These are phyloP conservation scores for Pelobates fuscus DNA, from an alignment of 2,113 vertebrate species.

Conservation along the genomic window DNA sequence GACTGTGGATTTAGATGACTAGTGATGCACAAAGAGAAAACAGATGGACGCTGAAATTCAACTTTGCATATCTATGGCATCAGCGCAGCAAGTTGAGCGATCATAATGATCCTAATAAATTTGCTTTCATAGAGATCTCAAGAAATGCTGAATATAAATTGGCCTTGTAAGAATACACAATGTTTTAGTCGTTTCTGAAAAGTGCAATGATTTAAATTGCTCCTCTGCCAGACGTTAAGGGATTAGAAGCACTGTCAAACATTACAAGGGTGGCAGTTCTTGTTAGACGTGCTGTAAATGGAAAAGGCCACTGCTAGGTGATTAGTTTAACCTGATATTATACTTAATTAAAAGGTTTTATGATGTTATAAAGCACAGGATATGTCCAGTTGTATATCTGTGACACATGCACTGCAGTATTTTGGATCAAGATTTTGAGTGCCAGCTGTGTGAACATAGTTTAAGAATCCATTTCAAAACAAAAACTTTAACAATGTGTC, in stretches of 20 bases:
- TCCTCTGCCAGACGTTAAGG: conserved; percentile 16
- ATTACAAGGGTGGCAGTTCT: not conserved
- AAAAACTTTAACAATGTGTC: too few relatives aligned
- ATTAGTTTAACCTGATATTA: too few relatives aligned
- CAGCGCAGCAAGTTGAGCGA: conserved; percentile 40
- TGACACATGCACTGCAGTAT: too few relatives aligned
- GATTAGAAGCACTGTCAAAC: not conserved
- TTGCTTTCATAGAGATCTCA: conserved; percentile 36
- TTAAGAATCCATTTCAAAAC: too few relatives aligned
- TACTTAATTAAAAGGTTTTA: too few relatives aligned
- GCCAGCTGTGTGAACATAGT: too few relatives aligned
- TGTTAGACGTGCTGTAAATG: not conserved
- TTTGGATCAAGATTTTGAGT: too few relatives aligned
- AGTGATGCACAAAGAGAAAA: conserved; percentile 50
- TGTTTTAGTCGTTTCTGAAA: conserved; percentile 4
- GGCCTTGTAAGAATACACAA: conserved; percentile 11
- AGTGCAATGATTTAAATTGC: conserved; percentile 17
- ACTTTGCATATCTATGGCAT: conserved; percentile 32
- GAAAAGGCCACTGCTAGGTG: not conserved
- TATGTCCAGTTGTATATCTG: too few relatives aligned
- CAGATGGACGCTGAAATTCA: conserved; percentile 42
- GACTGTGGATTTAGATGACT: conserved; percentile 43
- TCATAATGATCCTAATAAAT: conserved; percentile 39
- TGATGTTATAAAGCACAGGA: too few relatives aligned
- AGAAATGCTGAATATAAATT: conserved; percentile 13